Conservation (phyloP, 2,797 vertebrate species). For the Netta rufina region DNA sequence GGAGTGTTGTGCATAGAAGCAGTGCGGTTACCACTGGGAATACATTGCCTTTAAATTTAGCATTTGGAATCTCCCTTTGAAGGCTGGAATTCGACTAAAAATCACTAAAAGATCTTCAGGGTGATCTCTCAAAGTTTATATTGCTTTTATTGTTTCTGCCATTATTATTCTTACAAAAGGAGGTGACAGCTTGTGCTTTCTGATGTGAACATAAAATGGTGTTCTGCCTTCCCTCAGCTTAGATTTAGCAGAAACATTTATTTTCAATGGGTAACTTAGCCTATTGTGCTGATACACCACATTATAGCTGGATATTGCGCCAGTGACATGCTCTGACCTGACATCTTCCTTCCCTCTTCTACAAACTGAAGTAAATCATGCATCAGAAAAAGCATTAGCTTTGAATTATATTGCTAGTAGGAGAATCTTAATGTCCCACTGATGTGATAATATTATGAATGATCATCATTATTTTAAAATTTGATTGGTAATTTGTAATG, state of each 20-base stretch:
- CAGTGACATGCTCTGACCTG: not conserved
- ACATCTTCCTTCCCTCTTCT: not conserved
- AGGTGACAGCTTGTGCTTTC: not conserved
- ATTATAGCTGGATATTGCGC: not conserved
- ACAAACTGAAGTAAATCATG: not conserved
- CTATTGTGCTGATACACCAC: fast-evolving
- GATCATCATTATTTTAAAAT: not conserved
- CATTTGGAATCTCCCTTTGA: not conserved
- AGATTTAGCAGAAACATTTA: not conserved
- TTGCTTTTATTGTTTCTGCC: not conserved
- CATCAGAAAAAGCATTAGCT: slow-evolving; percentile 9
- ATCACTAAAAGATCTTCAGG: not conserved
- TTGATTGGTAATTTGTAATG: not conserved
- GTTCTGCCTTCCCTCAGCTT: not conserved
- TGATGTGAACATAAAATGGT: fast-evolving
- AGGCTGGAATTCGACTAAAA: not conserved
- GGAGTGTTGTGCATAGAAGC: not conserved
- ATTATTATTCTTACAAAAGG: not conserved
- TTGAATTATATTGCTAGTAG: not conserved
- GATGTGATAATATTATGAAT: not conserved
- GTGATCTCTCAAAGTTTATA: not conserved
- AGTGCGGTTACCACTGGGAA: not conserved
- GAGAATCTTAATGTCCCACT: not conserved
- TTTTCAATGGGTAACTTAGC: not conserved
- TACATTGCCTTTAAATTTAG: not conserved